A percentile compares a stretch with the other conserved stretches of the same genome.
These are phyloP conservation scores for Plectropomus leopardus DNA, from an alignment of 2,113 vertebrate species.

Conservation along the genomic window DNA sequence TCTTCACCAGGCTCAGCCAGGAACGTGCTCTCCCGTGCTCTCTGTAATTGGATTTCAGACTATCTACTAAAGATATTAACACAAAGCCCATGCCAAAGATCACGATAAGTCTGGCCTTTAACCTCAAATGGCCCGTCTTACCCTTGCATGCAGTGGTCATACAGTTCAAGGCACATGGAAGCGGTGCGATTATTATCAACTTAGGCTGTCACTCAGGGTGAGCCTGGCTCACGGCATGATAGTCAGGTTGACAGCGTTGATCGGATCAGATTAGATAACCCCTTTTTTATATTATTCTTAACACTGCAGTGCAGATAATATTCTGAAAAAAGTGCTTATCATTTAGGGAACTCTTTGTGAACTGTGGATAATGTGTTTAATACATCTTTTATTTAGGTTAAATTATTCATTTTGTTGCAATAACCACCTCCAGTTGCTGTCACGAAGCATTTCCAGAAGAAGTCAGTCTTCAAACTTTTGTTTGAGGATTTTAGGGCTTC, in stretches of 20 bases:
- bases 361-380: not conserved
- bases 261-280: not conserved
- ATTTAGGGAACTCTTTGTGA: not conserved
- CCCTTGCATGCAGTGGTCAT: not conserved
- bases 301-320: not conserved
- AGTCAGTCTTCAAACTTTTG: not conserved
- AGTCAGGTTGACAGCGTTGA: not conserved
- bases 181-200: conserved; percentile 19
- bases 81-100: conserved; percentile 50
- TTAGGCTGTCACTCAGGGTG: conserved; percentile 20
- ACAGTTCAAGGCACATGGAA: not conserved
- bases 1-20: conserved; percentile 16
- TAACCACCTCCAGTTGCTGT: not conserved
- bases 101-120: conserved; percentile 34
- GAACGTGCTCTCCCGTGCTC: conserved; percentile 40
- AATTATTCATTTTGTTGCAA: conserved; percentile 17
- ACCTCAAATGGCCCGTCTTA: not conserved
- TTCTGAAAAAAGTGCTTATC: not conserved
- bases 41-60: conserved; percentile 77
- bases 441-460: not conserved
- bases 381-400: conserved; percentile 7
- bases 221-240: not conserved
- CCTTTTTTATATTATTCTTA: not conserved
- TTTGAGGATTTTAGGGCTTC: not conserved
- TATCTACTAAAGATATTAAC: conserved; percentile 70